Base-by-base conservation (phyloP, 2,113 vertebrate species). In the Tor tambroides region DNA sequence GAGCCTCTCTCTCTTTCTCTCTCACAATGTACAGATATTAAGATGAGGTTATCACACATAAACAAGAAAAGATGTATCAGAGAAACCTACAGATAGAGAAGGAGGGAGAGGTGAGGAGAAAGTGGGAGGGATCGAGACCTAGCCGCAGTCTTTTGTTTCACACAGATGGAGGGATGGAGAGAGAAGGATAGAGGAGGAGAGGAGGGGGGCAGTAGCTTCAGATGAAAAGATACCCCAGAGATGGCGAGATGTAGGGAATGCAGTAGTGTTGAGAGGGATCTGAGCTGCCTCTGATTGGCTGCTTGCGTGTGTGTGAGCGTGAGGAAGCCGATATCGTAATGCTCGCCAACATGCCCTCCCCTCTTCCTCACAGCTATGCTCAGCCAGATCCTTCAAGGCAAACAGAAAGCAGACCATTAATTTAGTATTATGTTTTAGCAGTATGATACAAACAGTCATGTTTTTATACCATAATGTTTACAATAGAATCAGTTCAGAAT, bases 81-180 rank as follows among this genome's bases (percentile, higher is more conserved):
- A 84, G n/a, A 81, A 76, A 76, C 30, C 56, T 59, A 74, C 46
- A 72, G n/a, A 56, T 23, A 35, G 35, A 72, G 21, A 71, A 28
- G 35, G 54, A 78, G 17, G 76, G 49, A 78, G 35, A 77, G 89
- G 81, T 59, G 79, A 79, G 84, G 35, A 46, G 26, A 23, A 38
- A 76, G 76, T 32, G 26, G 63, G 85, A 77, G 41, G 26, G 77
- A 49, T 11, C 30, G 26, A 63, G 72, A 75, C 71, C 43, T 56
- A 56, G 83, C 65, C 85, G 88, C 88, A 67, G 87, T 88, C 85
- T 83, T 90, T 91, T 91, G 90, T 88, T 89, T 89, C 77, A 43
- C 88, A 81, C 85, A 88, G 83, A 88, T 78, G 83, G 78, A 88
- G 80, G 83, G 79, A 85, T 85, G 49, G 56, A 80, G 43, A 72